Evolutionary conservation across 2,113 vertebrate genomes (phyloP), one percentile per base, ranked within the genome.

Genomic region (Cygnus atratus): DNA sequence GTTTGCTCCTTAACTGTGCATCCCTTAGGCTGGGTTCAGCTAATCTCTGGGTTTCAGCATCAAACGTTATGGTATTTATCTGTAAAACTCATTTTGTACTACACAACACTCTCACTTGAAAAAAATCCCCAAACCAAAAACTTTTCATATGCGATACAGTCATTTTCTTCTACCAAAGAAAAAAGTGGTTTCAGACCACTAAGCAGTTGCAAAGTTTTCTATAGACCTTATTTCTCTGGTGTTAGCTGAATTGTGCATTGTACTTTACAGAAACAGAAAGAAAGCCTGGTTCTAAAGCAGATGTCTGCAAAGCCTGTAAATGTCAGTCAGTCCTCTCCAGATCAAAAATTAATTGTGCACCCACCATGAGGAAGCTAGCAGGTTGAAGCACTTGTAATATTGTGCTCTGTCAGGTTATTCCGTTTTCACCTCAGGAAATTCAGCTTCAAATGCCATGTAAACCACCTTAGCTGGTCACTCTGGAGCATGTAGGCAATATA

Each of bases 371-470:
- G 44, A 88, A 74, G 66, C 0, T 11, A 67, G 43, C 31, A 59
- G 80, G 80, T 58, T 75, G 28, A 46, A 61, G 43, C 81, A 58
- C 88, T 84, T 73, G 18, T 6, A 44, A 12, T 77, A 50, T 17
- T 88, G 59, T 66, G 76, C 76, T 86, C 59, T 77, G 41, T 55
- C 76, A 90, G 83, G 83, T 90, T 92, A 63, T 90, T 77, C 58
- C 79, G 76, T 59, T 94, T 90, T 86, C 76, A 93, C 63, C 88
- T 94, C 91, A 74, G 94, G 79, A 94, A 93, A 90, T 90, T 72
- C 65, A 87, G 79, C 80, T 74, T 67, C 83, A 84, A 74, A 88
- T 90, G 50, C 68, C 57, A 7, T 1, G 10, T 81, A 78, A 67
- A 46, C 77, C 63, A 15, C 79, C 72, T 83, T 15, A 44, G 79